These are phyloP conservation scores for Falco novaeseelandiae DNA, from an alignment of 2,797 vertebrate species.

Conservation along the genomic window DNA sequence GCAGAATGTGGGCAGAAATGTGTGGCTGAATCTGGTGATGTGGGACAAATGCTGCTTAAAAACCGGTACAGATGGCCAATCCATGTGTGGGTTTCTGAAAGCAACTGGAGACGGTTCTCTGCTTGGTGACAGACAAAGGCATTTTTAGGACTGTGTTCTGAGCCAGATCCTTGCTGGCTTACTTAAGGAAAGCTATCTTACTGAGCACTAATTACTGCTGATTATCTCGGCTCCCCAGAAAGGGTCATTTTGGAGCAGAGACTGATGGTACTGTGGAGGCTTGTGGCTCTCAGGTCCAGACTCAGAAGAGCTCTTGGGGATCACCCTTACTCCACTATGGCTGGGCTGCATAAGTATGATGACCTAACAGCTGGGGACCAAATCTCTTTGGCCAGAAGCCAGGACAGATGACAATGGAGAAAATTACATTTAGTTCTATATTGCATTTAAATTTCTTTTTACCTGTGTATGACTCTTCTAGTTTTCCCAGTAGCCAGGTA, in stretches of 20 bases:
- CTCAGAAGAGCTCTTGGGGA: background rate
- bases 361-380: background rate
- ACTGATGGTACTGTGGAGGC: background rate
- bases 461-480: background rate
- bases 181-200: background rate
- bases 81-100: background rate
- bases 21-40: background rate
- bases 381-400: background rate
- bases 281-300: background rate
- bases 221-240: background rate
- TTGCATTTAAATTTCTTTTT: background rate
- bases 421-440: background rate
- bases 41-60: slow-evolving; percentile 1
- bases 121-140: slow-evolving; percentile 25
- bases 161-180: background rate
- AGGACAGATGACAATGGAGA: background rate
- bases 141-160: slow-evolving; percentile 19
- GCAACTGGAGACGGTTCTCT: background rate
- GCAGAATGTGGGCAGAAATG: background rate
- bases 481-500: background rate
- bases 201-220: background rate
- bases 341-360: background rate
- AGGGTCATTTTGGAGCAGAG: background rate
- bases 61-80: background rate
- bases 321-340: background rate